phyloP scores from a whole-genome alignment of 2,797 vertebrate genomes.

The Ficedula albicollis region DNA sequence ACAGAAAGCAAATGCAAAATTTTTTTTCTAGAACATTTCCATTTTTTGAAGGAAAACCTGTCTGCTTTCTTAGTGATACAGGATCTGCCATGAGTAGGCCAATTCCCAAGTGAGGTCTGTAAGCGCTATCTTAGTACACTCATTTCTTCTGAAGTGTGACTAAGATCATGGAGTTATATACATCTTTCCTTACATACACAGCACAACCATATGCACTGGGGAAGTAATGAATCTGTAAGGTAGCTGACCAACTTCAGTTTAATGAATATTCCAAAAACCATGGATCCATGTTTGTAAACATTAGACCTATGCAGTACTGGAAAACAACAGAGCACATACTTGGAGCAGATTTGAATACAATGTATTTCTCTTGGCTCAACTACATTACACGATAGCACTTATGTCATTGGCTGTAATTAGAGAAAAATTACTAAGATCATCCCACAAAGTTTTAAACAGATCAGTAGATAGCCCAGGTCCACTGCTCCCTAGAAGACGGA shows the following conservation, averaged over 20 bases:
- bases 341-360: background rate
- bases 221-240: background rate
- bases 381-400: background rate
- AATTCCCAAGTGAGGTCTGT: background rate
- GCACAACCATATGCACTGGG: background rate
- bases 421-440: background rate
- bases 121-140: rapidly evolving
- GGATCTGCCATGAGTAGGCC: background rate
- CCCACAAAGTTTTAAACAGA: background rate
- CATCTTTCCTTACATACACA: rapidly evolving
- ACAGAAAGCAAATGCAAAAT: background rate
- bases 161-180: background rate
- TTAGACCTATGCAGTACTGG: background rate
- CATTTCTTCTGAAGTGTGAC: background rate
- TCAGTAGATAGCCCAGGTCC: background rate
- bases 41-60: background rate
- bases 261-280: background rate
- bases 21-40: background rate
- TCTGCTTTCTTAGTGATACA: background rate
- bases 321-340: background rate
- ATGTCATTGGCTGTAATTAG: background rate
- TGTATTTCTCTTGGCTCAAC: background rate
- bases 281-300: background rate
- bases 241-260: background rate
- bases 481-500: background rate